Base-by-base conservation (phyloP, 2,888 invertebrate genomes). In the Metopia argyrocephala region DNA sequence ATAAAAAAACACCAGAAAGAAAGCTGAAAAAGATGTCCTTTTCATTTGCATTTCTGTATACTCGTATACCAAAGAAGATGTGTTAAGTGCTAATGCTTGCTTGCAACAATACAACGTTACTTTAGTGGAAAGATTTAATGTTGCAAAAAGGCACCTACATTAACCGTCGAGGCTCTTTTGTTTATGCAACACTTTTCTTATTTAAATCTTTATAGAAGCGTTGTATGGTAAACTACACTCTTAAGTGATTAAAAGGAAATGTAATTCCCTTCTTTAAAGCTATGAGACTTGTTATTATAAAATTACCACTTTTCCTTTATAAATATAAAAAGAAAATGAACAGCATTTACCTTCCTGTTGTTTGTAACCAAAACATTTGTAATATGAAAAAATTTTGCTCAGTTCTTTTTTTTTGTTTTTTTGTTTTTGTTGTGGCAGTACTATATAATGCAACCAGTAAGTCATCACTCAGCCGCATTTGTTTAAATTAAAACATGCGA, bases 401-500 rank as follows among this genome's bases (percentile, higher is more conserved):
- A n/a, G n/a, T n/a, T n/a, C n/a, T n/a, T n/a, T n/a, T n/a, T n/a
- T n/a, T n/a, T n/a, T n/a, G n/a, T n/a, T 76, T 81, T 83, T 79
- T 76, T 27, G 38, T 71, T 45, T 23, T 69, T 46, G 18, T 31
- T 31, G 31, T 38, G 38, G 38, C 38, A 38, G 15, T 15, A 38
- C 18, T 27, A 57, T 64, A 48, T 59, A 68, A 3, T 27, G 45
- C 31, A 38, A 21, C 1, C 50, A 46, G 38, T 15, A 66, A 66
- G 45, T 52, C n/a, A n/a, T n/a, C n/a, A n/a, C n/a, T n/a, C n/a
- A n/a, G 54, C 25, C 46, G 45, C 66, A 7, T 76, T 78, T 88
- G 87, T 87, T 84, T 85, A 85, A 85, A 87, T 85, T 87, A 88
- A 88, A 88, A 87, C 87, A 89, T 86, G 88, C 88, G 88, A 88